Evolutionary conservation across 2,888 invertebrate genomes (phyloP).

Genomic region (Eulithis prunata): DNA sequence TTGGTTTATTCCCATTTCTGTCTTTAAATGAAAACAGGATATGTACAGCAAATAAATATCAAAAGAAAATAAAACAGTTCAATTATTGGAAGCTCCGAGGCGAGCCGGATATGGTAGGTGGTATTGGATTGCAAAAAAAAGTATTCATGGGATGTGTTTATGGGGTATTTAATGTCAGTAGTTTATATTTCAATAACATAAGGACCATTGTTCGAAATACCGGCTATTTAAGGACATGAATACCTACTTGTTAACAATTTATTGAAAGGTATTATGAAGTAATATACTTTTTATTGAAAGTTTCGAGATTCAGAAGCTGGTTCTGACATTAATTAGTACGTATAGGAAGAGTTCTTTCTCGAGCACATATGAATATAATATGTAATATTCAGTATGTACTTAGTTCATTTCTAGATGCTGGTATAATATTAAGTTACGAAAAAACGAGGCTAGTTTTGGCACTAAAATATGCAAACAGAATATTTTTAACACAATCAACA

Average conservation of each 20-base stretch:
- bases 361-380: too few species aligned
- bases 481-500: too few species aligned
- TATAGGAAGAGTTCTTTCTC: too few species aligned
- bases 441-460: too few species aligned
- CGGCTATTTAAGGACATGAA: constrained; percentile 2
- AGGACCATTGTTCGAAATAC: constrained; percentile 11
- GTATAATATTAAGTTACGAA: too few species aligned
- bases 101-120: constrained; percentile 13
- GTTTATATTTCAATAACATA: constrained; percentile 3
- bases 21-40: neutral
- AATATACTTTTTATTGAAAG: neutral
- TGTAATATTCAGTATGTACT: too few species aligned
- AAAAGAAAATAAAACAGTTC: constrained; percentile 19
- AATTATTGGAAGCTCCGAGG: constrained; percentile 13
- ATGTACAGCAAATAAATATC: constrained; percentile 6
- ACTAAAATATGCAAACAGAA: too few species aligned
- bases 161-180: constrained; percentile 8
- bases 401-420: too few species aligned
- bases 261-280: neutral
- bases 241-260: neutral
- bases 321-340: neutral
- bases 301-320: neutral
- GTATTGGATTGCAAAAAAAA: constrained; percentile 8
- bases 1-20: neutral
- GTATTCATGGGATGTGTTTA: constrained; percentile 15